A percentile compares a stretch with the other conserved stretches of the same genome.
Evolutionary conservation across 1,140 invertebrate species (phyloP).

Genomic region (Palaemon carinicauda): DNA sequence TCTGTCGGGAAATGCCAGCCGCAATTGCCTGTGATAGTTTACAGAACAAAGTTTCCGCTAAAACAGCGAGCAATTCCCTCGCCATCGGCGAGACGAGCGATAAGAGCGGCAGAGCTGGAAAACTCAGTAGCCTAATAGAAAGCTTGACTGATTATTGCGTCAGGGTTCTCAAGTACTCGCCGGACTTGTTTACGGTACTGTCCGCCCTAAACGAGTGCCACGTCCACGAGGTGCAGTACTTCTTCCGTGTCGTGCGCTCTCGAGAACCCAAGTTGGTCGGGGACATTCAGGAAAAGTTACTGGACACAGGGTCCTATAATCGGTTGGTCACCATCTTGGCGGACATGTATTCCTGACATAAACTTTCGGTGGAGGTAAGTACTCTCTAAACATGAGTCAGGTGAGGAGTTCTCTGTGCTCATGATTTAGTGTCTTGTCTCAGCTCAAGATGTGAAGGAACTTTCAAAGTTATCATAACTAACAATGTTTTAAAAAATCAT

Average conservation of each 20-base stretch:
- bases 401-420: too few species aligned
- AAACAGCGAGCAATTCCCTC: not conserved
- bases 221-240: slow-evolving; percentile 42
- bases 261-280: slow-evolving; percentile 36
- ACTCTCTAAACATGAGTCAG: too few species aligned
- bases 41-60: not conserved
- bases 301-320: slow-evolving; percentile 45
- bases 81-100: not conserved
- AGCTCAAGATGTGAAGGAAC: too few species aligned
- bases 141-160: slow-evolving; percentile 41
- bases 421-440: too few species aligned
- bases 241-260: slow-evolving; percentile 31
- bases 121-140: slow-evolving; percentile 11
- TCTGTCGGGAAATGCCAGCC: too few species aligned
- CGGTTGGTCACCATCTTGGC: slow-evolving; percentile 40
- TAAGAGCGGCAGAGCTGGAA: not conserved
- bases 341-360: slow-evolving; percentile 46
- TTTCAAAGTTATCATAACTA: too few species aligned
- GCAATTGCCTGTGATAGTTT: too few species aligned
- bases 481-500: too few species aligned
- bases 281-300: slow-evolving; percentile 35
- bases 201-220: slow-evolving; percentile 43
- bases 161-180: slow-evolving; percentile 27
- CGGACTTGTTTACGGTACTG: slow-evolving; percentile 24
- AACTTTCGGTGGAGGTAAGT: not conserved